A percentile compares a stretch with the other conserved stretches of the same genome.
These are phyloP conservation scores for Polyodon spathula DNA, from an alignment of 2,113 vertebrate genomes.

Conservation along the genomic window DNA sequence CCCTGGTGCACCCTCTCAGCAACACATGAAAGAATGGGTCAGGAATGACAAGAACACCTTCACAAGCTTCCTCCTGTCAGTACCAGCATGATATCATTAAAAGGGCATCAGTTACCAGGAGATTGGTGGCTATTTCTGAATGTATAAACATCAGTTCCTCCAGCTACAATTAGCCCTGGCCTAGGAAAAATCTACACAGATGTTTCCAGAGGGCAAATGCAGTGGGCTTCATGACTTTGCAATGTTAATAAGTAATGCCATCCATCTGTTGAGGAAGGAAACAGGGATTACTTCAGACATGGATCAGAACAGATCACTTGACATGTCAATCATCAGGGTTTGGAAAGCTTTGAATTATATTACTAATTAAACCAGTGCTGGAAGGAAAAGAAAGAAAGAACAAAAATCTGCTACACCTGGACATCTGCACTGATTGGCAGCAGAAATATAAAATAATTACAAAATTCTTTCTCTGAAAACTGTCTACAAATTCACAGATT, in stretches of 20 bases:
- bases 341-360: conserved; percentile 8
- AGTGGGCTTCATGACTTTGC: conserved; percentile 12
- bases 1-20: conserved; percentile 5
- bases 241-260: conserved; percentile 14
- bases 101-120: conserved; percentile 15
- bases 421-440: too few species aligned
- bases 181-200: conserved; percentile 8
- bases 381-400: background rate
- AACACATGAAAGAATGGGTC: conserved; percentile 12
- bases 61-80: conserved; percentile 6
- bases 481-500: too few species aligned
- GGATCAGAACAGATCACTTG: conserved; percentile 11
- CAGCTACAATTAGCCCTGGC: conserved; percentile 14
- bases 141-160: conserved; percentile 11
- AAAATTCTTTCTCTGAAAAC: too few species aligned
- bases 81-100: conserved; percentile 10
- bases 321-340: conserved; percentile 12
- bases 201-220: conserved; percentile 11
- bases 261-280: conserved; percentile 12
- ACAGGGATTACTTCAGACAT: conserved; percentile 3
- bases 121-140: conserved; percentile 9
- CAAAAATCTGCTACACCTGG: too few species aligned
- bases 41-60: conserved; percentile 10
- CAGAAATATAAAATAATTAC: too few species aligned
- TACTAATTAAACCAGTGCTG: conserved; percentile 1